Base-by-base conservation (phyloP, 1,140 invertebrate genomes). In the Drosophila suzukii region DNA sequence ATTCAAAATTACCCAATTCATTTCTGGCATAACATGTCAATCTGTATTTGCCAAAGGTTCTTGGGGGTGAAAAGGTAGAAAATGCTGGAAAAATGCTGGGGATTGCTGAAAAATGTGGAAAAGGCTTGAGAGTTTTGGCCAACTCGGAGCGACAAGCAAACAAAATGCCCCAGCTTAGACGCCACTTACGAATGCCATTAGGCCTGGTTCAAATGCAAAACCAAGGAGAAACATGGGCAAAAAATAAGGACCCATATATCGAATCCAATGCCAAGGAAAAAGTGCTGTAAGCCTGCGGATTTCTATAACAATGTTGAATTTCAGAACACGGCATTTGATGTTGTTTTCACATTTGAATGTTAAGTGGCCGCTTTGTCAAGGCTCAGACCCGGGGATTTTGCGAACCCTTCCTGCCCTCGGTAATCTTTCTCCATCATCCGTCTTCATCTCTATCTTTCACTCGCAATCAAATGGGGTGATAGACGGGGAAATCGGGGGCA, bases 21-120 rank as follows among this genome's bases (percentile, higher is more conserved):
- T 86, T 88, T 73, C 86, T 83, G 63, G 83, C 75, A 83, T 77
- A 88, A 83, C 83, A 88, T 89, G 84, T 66, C 83, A 88, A 88
- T 88, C 83, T 88, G 84, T 83, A 80, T 74, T 56, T 62, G 50
- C 58, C 58, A 70, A 66, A 66, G 67, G 60, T 5, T 27, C 3
- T 68, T 27, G 39, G 49, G 49, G 43, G n/a, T 6, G 24, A 27
- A 34, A 5, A 51, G 34, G 49, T 38, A 10, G 41, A 34, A 12
- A 20, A 20, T 20, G 20, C 20, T 20, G 27, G 27, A 27, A 27
- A 27, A 3, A 5, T 27, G 20, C 27, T 4, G 30, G 6, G 7
- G 32, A 24, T 20, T 20, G 43, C 27, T 44, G 54, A 20, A 58
- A 75, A 72, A 66, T 46, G 51, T 34, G 27, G 10, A 30, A 65